Base-by-base conservation (phyloP, 2,113 vertebrate genomes). In the Promerops cafer region DNA sequence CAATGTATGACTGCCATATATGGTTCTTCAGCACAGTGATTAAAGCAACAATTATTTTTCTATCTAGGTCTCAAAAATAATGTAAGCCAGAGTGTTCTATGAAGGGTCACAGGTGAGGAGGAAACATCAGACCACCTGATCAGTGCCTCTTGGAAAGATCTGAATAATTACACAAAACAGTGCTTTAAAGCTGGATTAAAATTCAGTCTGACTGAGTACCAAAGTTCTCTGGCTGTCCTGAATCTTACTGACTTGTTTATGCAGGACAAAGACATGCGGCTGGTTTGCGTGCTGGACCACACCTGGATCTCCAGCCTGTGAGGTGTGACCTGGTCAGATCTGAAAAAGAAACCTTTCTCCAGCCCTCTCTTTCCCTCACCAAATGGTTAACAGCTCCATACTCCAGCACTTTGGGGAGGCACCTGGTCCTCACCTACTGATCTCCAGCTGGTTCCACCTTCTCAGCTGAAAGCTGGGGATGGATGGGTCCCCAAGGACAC, bases 371-470 rank as follows among this genome's bases (percentile, higher is more conserved):
- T 80, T 61, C 11, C 13, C 9, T 37, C 31, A 26, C 27, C 10
- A n/a, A 30, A 70, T 13, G 7, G 3, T n/a, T 74, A 54, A 24
- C 8, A 63, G 5, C 8, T 71, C 26, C 64, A 8, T 49, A 33
- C 6, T 37, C 13, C n/a, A 53, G 11, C 7, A 44, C 8, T 10
- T 0, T 52, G 31, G 19, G 16, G 7, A 59, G 24, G 28, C 3
- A 64, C 11, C 9, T 47, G 27, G 2, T 57, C 30, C 64, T 93
- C 44, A 37, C 24, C 16, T 39, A 27, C 16, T 52, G 24, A 44
- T 79, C 24, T 59, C 30, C 44, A 49, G 4, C 16, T 77, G 10
- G 3, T 30, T 77, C 5, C 7, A 4, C 7, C 13, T 57, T 4
- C 22, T 60, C 40, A 79, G 15, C 30, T 76, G 64, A 75, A 92